phyloP scores from a whole-genome alignment of 2,113 vertebrate species.

The Carollia perspicillata region DNA sequence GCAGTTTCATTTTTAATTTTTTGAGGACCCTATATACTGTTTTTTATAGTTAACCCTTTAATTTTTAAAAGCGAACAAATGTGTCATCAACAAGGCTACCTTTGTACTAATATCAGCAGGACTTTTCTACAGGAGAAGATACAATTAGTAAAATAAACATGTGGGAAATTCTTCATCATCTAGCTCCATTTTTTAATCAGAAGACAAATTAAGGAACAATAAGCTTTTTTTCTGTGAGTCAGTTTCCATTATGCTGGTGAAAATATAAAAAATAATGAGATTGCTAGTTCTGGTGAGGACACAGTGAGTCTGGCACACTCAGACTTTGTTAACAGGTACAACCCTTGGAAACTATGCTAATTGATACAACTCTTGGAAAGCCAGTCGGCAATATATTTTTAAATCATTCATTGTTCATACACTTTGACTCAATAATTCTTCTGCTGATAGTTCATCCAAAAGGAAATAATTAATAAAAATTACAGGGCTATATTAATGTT shows the following conservation, averaged over 20 bases:
- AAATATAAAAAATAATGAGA: not conserved
- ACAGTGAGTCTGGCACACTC: not conserved
- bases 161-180: not conserved
- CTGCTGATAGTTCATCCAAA: not conserved
- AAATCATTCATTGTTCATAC: not conserved
- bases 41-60: not conserved
- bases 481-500: not conserved
- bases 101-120: not conserved
- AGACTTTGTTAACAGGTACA: not conserved
- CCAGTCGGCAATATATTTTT: not conserved
- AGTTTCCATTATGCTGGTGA: not conserved
- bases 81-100: not conserved
- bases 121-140: not conserved
- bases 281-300: not conserved
- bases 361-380: not conserved
- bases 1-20: no score
- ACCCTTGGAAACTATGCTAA: not conserved
- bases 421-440: not conserved
- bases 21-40: not conserved
- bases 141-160: not conserved
- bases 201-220: not conserved
- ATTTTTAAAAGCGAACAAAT: not conserved
- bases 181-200: not conserved
- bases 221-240: not conserved
- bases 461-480: conserved; percentile 7